Percentiles rank a stretch among this genome's conserved stretches.
These are phyloP conservation scores for Phalanger gymnotis DNA, from an alignment of 2,797 vertebrate genomes.

Conservation along the genomic window DNA sequence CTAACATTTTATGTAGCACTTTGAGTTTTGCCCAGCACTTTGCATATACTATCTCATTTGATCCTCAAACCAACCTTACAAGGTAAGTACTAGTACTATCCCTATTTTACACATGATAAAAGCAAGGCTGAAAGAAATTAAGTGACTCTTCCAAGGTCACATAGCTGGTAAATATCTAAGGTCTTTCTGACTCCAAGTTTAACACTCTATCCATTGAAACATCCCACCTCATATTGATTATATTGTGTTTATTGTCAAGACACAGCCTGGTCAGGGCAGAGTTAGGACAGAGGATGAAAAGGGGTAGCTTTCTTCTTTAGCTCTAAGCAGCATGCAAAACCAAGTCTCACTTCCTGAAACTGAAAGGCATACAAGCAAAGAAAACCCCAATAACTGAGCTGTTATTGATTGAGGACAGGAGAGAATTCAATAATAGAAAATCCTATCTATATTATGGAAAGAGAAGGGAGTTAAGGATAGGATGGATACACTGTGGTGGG, in stretches of 20 bases:
- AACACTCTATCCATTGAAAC: not conserved
- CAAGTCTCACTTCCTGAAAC: not conserved
- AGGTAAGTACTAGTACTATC: not conserved
- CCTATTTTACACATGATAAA: not conserved
- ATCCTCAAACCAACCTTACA: not conserved
- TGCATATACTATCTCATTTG: not conserved
- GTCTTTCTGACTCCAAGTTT: not conserved
- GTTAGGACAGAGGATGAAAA: not conserved
- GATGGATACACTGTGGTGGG: rapidly evolving
- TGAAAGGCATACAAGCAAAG: not conserved
- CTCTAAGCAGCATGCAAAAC: not conserved
- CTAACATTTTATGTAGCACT: not conserved
- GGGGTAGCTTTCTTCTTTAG: too few relatives aligned
- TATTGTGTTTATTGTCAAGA: not conserved
- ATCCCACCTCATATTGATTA: not conserved
- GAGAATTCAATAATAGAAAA: not conserved
- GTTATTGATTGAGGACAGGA: constrained; percentile 15
- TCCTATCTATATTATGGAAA: rapidly evolving
- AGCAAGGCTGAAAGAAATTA: not conserved
- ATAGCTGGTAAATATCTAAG: not conserved
- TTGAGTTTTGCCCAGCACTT: not conserved
- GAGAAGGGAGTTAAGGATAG: not conserved
- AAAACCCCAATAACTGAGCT: not conserved
- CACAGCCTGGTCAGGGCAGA: rapidly evolving
- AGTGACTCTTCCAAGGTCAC: not conserved